A percentile compares a stretch with the other conserved stretches of the same genome.
phyloP scores from a whole-genome alignment of 2,113 vertebrate species.

The Triplophysa siluroides region DNA sequence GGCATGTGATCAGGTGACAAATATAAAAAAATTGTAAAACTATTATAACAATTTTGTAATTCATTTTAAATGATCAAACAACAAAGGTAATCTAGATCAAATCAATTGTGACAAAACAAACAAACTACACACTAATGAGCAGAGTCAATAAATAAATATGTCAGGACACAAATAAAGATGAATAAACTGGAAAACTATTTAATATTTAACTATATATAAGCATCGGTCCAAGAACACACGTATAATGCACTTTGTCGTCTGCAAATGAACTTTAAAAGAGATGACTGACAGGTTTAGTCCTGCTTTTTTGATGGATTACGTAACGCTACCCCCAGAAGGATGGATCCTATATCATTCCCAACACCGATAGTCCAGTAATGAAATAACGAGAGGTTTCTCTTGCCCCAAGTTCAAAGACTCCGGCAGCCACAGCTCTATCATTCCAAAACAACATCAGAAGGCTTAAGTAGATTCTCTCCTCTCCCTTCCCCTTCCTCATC shows the following conservation, averaged over 20 bases:
- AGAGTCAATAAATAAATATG: neutral
- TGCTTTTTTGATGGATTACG: constrained; percentile 20
- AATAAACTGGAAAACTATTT: neutral
- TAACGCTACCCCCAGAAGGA: neutral
- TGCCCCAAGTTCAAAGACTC: constrained; percentile 3
- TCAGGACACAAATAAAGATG: neutral
- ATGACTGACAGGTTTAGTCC: neutral
- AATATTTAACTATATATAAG: neutral
- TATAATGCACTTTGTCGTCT: neutral
- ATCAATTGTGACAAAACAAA: neutral
- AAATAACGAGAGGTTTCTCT: neutral
- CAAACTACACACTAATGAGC: neutral
- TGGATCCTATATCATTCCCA: constrained; percentile 2
- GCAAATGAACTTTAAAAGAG: neutral
- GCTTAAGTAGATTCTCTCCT: neutral
- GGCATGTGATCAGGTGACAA: too few relatives aligned
- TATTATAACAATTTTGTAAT: too few relatives aligned
- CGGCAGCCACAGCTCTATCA: neutral
- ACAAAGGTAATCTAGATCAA: neutral
- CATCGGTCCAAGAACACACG: neutral
- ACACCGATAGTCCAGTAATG: constrained; percentile 17
- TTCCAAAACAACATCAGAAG: constrained; percentile 12
- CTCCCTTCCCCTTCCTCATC: neutral
- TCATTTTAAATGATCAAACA: neutral
- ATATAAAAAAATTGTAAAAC: too few relatives aligned